Conservation (phyloP, 2,113 vertebrate species). For the Tupaia chinensis region DNA sequence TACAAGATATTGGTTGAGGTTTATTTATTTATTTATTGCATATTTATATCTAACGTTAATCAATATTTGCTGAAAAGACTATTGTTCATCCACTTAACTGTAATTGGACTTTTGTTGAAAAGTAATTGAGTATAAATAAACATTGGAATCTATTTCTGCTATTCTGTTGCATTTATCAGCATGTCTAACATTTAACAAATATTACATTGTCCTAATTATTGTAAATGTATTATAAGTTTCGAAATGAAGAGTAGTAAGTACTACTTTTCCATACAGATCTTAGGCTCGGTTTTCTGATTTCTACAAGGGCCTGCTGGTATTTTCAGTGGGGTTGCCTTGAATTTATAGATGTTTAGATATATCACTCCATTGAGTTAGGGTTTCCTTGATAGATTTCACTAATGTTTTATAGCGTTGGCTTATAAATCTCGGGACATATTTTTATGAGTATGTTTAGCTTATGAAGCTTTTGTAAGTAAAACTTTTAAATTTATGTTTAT, state of each 20-base stretch:
- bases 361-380: constrained; percentile 18
- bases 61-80: constrained; percentile 21
- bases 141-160: background rate
- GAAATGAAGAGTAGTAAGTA: background rate
- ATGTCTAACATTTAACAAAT: background rate
- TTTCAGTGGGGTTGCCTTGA: constrained; percentile 41
- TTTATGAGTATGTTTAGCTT: constrained; percentile 49
- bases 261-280: constrained; percentile 42
- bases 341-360: constrained; percentile 33
- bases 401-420: constrained; percentile 29
- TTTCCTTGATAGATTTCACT: constrained; percentile 37
- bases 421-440: constrained; percentile 22
- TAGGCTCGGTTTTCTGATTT: constrained; percentile 51
- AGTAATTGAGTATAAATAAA: background rate
- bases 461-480: background rate
- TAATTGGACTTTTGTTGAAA: background rate
- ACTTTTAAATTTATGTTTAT: constrained; percentile 12
- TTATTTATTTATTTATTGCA: background rate
- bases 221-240: background rate
- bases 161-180: constrained; percentile 13
- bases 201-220: background rate
- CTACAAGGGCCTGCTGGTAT: background rate
- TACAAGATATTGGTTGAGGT: background rate
- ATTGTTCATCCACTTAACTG: background rate
- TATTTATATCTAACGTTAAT: background rate